Evolutionary conservation across 2,797 vertebrate species (phyloP), one percentile per base, ranked within the genome.

Genomic region (Hoplostethus atlanticus): DNA sequence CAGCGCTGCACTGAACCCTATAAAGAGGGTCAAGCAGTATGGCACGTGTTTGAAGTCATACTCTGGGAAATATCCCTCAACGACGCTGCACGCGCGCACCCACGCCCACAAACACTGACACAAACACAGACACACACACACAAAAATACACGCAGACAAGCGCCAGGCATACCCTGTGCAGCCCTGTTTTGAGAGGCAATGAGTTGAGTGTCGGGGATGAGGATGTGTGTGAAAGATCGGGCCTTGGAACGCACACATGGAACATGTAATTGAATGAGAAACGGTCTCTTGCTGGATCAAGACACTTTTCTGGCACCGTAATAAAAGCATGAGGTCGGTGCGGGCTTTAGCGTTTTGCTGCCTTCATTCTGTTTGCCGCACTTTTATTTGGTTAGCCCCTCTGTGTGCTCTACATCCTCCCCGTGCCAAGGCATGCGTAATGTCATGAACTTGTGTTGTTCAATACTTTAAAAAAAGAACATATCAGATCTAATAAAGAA

Each of bases 251-350:
- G 72, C 80, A 87, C 81, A 84, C 86, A 91, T 90, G 92, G 93
- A 93, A 94, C 90, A 93, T 68, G 74, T 89, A 93, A 94, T 87
- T 91, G 87, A 92, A 94, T 93, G 91, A 93, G 85, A 88, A 92
- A 94, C 79, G 62, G 88, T 84, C 89, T 91, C 86, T 85, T 57
- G 70, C 83, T 82, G 63, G 80, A 84, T 86, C 38, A 3, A 80
- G 94, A 93, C 92, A 90, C 62, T 78, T 94, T 85, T 89, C 83
- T 95, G 94, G 93, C 92, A 64, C n/a, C 0, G 64, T 73, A 74
- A 86, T 72, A 76, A 87, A 93, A 86, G 78, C 72, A 47, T 57
- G 82, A 89, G 79, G 77, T 91, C 76, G 81, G 80, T 71, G 51
- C 50, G 53, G 64, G 67, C 79, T 83, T 84, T 66, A 51, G 31